These are phyloP conservation scores for Anabas testudineus DNA, from an alignment of 2,797 vertebrate species.

Conservation along the genomic window DNA sequence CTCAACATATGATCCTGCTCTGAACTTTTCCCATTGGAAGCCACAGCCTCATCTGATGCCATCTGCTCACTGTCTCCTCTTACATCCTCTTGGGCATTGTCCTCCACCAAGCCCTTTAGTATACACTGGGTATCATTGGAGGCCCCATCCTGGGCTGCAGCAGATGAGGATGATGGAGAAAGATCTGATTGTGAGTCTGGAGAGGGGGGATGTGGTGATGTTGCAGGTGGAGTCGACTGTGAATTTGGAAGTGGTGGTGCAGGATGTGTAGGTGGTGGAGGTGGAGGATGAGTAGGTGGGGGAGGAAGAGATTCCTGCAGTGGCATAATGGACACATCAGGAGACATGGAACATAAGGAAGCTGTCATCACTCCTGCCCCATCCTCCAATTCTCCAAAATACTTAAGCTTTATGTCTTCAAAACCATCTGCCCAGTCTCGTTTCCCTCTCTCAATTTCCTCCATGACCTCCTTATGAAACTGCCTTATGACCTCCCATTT, in stretches of 20 bases:
- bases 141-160: conserved; percentile 20
- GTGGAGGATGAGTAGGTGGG: conserved; percentile 70
- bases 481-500: conserved; percentile 91
- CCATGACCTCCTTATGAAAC: conserved; percentile 93
- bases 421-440: conserved; percentile 92
- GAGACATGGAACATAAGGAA: conserved; percentile 72
- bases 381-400: conserved; percentile 87
- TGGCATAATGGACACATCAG: conserved; percentile 61
- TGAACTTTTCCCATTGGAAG: conserved; percentile 45
- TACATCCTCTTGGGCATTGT: conserved; percentile 10
- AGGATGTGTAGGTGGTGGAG: conserved; percentile 61
- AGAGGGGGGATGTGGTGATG: conserved; percentile 27
- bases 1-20: conserved; percentile 24
- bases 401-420: conserved; percentile 90
- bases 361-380: conserved; percentile 75
- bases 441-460: conserved; percentile 88
- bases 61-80: conserved; percentile 33
- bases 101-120: conserved; percentile 18
- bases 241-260: conserved; percentile 37
- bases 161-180: conserved; percentile 28
- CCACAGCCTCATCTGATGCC: conserved; percentile 25
- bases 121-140: conserved; percentile 24
- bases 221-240: conserved; percentile 20
- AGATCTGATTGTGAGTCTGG: conserved; percentile 22
- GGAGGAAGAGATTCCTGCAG: conserved; percentile 57